Percentiles rank a stretch among this genome's conserved stretches.
Evolutionary conservation across 2,888 invertebrate species (phyloP).

Genomic region (Gastrophysa polygoni): DNA sequence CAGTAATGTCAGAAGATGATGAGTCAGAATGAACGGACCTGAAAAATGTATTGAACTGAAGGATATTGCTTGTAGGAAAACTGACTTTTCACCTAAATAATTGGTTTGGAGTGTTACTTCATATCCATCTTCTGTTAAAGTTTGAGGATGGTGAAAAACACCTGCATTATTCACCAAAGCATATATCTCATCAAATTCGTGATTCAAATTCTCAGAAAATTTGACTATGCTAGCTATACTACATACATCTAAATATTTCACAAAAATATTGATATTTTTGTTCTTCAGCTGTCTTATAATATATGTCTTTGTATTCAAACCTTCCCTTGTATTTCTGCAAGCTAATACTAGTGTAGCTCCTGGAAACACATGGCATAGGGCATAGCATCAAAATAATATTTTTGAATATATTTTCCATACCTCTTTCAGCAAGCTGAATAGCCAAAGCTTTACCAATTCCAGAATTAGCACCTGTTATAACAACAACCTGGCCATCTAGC

Average conservation of each 20-base stretch:
- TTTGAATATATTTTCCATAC: conserved; percentile 38
- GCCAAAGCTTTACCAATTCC: conserved; percentile 66
- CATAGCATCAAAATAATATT: neutral
- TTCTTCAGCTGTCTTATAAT: conserved; percentile 50
- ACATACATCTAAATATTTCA: conserved; percentile 54
- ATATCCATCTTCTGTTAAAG: conserved; percentile 60
- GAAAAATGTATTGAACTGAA: conserved; percentile 26
- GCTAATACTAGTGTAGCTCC: conserved; percentile 63
- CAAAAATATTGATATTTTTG: conserved; percentile 44
- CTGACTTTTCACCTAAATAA: conserved; percentile 60
- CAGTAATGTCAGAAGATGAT: conserved; percentile 57
- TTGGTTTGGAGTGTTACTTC: conserved; percentile 64
- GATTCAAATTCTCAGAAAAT: conserved; percentile 51
- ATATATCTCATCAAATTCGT: conserved; percentile 54
- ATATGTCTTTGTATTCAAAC: conserved; percentile 55
- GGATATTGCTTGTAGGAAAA: too few species aligned
- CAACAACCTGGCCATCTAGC: conserved; percentile 59
- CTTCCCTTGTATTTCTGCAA: conserved; percentile 61
- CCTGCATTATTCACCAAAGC: conserved; percentile 64
- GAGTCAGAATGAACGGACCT: conserved; percentile 59
- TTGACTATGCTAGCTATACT: conserved; percentile 53
- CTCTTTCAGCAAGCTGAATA: conserved; percentile 60
- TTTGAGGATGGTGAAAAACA: conserved; percentile 61
- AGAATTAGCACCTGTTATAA: conserved; percentile 65
- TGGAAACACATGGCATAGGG: conserved; percentile 29